A percentile compares a stretch with the other conserved stretches of the same genome.
Conservation (phyloP, 1,140 invertebrate species). For the Polyergus mexicanus region DNA sequence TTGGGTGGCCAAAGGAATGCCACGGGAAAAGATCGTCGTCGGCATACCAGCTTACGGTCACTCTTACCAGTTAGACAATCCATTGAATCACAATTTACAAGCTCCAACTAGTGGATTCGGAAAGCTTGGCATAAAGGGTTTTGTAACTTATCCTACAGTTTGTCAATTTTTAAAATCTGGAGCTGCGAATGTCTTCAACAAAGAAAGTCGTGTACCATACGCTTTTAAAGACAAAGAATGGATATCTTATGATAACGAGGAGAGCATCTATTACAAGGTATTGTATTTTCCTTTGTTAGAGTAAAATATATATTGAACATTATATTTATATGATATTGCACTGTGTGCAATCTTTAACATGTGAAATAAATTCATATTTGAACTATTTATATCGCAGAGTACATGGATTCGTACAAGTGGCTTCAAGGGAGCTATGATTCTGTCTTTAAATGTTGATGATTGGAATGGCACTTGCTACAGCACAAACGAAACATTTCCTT, state of each 20-base stretch:
- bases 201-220: slow-evolving; percentile 92
- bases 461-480: slow-evolving; percentile 84
- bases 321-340: background rate
- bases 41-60: slow-evolving; percentile 97
- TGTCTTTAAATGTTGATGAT: slow-evolving; percentile 92
- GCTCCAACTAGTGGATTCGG: slow-evolving; percentile 91
- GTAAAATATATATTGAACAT: background rate
- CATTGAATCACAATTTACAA: slow-evolving; percentile 89
- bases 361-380: background rate
- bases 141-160: slow-evolving; percentile 90
- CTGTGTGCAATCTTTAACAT: slow-evolving; percentile 21
- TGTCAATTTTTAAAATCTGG: slow-evolving; percentile 89
- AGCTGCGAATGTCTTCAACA: slow-evolving; percentile 88
- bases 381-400: slow-evolving; percentile 83
- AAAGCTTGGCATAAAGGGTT: slow-evolving; percentile 89
- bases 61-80: slow-evolving; percentile 91
- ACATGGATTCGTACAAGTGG: slow-evolving; percentile 89
- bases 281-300: slow-evolving; percentile 21
- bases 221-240: slow-evolving; percentile 92
- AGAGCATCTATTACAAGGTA: slow-evolving; percentile 92
- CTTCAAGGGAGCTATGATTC: slow-evolving; percentile 92
- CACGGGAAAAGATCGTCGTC: slow-evolving; percentile 93
- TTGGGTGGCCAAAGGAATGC: slow-evolving; percentile 93
- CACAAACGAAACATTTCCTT: slow-evolving; percentile 79
- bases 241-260: slow-evolving; percentile 95